Evolutionary conservation across 1,140 invertebrate species (phyloP), one percentile per base, ranked within the genome.

Genomic region (Drosophila subobscura): DNA sequence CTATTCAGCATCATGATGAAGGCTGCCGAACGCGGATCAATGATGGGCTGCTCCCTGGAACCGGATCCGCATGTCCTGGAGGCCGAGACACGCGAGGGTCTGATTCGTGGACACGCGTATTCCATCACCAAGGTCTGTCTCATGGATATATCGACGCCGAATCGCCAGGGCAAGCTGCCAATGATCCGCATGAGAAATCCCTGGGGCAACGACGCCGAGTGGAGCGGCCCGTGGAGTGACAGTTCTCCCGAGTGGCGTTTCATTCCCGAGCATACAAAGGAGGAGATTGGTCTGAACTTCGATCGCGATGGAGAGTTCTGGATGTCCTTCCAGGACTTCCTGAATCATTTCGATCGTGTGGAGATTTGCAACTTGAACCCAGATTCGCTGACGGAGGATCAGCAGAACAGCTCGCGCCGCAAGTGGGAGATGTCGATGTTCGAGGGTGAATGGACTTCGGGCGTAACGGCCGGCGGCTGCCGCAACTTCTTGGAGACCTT

Each of bases 271-370:
- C 94, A 96, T 0, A 96, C 98, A 72, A 99, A 98, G 90, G 94
- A 97, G 84, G 95, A 96, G 72, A 92, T 99, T 25, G 98, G 98
- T 2, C 92, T 99, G 12, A 97, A 95, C 0, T 99, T 99, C 83
- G 97, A 98, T 77, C 93, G 96, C 44, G 99, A 99, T 90, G 99
- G 99, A 22, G 99, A 99, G 93, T 99, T 99, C 92, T 99, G 99
- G 98, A 98, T 98, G 96, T 96, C 96, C 0, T 97, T 95, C 86
- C 95, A 96, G 77, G 97, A 97, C 89, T 97, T 97, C 70, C 92
- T 94, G 4, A 93, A 93, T 14, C 93, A 95, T 75, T 97, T 97
- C 64, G 93, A 86, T 92, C 94, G 94, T 52, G 92, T 99, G 59
- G 98, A 99, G 92, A 98, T 99, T 77, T 99, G 98, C 92, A 99